phyloP scores from a whole-genome alignment of 1,140 invertebrate genomes.

The Aradophagus sp. region DNA sequence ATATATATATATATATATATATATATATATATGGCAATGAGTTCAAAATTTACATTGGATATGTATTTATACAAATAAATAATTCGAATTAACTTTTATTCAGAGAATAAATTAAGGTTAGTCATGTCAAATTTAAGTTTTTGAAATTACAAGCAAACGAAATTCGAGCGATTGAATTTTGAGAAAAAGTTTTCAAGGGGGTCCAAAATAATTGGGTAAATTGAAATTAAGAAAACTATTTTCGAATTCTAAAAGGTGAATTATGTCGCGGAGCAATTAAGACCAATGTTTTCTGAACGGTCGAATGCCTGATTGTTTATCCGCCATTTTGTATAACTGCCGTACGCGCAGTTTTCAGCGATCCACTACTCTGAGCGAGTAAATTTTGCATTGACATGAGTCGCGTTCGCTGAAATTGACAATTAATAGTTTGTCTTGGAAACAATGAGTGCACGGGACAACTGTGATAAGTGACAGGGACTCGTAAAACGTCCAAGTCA shows the following conservation, averaged over 20 bases:
- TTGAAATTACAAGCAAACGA: too few species aligned
- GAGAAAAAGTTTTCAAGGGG: too few species aligned
- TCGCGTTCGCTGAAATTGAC: slow-evolving; percentile 6
- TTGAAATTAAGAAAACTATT: slow-evolving; percentile 1
- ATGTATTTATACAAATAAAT: too few species aligned
- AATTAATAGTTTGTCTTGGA: slow-evolving; percentile 6
- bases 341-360: slow-evolving; percentile 67
- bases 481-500: background rate
- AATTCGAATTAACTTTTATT: too few species aligned
- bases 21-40: too few species aligned
- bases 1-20: too few species aligned
- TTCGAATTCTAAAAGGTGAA: too few species aligned
- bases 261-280: slow-evolving; percentile 4
- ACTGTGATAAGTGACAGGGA: background rate
- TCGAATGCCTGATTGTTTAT: slow-evolving; percentile 67
- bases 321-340: slow-evolving; percentile 73
- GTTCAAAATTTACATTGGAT: too few species aligned
- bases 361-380: slow-evolving; percentile 38
- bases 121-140: too few species aligned
- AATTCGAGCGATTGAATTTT: too few species aligned
- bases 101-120: too few species aligned
- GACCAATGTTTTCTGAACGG: slow-evolving; percentile 44
- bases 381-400: slow-evolving; percentile 58
- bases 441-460: background rate
- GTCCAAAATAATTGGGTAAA: too few species aligned